phyloP scores from a whole-genome alignment of 2,888 invertebrate species.

The Salticus scenicus region DNA sequence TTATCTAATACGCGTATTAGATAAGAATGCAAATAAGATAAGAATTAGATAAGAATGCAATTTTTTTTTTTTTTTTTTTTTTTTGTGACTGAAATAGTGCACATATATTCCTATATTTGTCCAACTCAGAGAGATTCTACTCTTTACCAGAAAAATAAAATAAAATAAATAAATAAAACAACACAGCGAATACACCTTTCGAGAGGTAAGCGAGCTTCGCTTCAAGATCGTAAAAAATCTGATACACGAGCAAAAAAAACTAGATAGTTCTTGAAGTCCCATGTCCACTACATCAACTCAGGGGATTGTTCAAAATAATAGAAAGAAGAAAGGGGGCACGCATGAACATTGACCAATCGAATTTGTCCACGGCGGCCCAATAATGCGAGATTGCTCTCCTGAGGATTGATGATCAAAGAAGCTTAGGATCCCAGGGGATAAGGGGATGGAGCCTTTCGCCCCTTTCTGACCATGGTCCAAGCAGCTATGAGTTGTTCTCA shows the following conservation, averaged over 20 bases:
- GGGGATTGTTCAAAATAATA: constrained; percentile 25
- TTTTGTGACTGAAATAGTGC: too few relatives aligned
- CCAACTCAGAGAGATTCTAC: too few relatives aligned
- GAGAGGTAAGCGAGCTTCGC: constrained; percentile 54
- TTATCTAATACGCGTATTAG: too few relatives aligned
- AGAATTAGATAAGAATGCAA: too few relatives aligned
- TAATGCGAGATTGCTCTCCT: constrained; percentile 60
- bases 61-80: too few relatives aligned
- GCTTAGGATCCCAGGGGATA: constrained; percentile 11
- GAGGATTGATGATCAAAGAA: constrained; percentile 13
- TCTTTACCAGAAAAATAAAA: too few relatives aligned
- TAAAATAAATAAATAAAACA: too few relatives aligned
- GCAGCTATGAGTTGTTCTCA: constrained; percentile 49
- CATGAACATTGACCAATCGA: constrained; percentile 70
- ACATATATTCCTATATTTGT: too few relatives aligned
- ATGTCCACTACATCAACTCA: constrained; percentile 7
- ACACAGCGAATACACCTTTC: constrained; percentile 34
- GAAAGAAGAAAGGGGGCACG: constrained; percentile 29
- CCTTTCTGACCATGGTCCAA: constrained; percentile 50
- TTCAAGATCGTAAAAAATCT: constrained; percentile 42
- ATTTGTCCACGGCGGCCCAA: constrained; percentile 65
- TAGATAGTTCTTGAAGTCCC: constrained; percentile 14
- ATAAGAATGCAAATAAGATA: too few relatives aligned
- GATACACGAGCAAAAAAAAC: constrained; percentile 11
- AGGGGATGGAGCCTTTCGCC: constrained; percentile 22